Base-by-base conservation (phyloP, 2,797 vertebrate genomes). In the Coendou prehensilis region DNA sequence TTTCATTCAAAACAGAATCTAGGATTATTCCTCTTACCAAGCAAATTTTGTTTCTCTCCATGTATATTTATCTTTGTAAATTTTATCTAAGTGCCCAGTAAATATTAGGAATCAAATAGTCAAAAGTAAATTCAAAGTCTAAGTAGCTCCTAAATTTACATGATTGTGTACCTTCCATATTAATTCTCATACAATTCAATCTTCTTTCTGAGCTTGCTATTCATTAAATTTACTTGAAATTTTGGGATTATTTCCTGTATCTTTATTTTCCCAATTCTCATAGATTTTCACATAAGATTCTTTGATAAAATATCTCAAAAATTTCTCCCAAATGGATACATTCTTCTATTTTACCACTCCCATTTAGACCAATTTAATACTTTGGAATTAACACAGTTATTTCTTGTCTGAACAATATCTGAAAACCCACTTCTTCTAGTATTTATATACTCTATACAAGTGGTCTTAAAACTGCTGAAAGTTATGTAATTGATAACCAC, bases 91-190 rank as follows among this genome's bases (percentile, higher is more conserved):
- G 3, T 64, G 15, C 67, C 18, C 45, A 88, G 52, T n/a, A 88
- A 91, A 91, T 63, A 88, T 85, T 93, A 85, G 69, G 78, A 20
- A 63, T 86, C 17, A 94, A 67, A 8, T 30, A 87, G 26, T 4
- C 41, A 92, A 93, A 80, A 47, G 4, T 1, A 57, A 83, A 88
- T 75, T 90, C 7, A 90, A 37, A 2, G 64, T 71, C 0, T 67
- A 67, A 52, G 14, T 30, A 22, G 17, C 28, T 33, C 30, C 28
- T 54, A 33, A 52, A 79, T 17, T 26, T 81, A 37, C 1, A 37
- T 47, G 26, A 18, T 78, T 20, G 37, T 17, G 9, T 41, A 69
- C 2, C 30, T 75, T 15, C 26, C 33, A 33, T 50, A 41, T 84
- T 50, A 79, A 45, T 63, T 69, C 28, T 67, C 9, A 57, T n/a